Conservation (phyloP, 2,113 vertebrate species). For the cat (Felis catus) region DNA sequence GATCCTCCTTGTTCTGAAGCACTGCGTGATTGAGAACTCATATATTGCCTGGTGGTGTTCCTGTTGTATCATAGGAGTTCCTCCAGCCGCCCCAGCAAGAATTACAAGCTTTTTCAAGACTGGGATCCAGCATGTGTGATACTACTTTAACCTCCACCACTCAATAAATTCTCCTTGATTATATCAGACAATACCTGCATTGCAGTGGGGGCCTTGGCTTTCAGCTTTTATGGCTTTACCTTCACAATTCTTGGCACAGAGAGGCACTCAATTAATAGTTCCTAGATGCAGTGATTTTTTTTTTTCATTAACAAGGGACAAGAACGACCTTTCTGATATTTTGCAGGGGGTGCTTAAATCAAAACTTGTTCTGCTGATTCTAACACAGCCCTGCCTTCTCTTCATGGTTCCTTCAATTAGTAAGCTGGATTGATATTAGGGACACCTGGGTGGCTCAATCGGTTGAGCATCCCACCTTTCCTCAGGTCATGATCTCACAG, state of each 20-base stretch:
- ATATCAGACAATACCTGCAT: fast-evolving
- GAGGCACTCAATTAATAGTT: background rate
- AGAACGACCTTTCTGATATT: background rate
- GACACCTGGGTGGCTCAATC: no score
- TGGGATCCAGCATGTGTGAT: background rate
- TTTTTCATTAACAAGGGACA: background rate
- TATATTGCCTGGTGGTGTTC: no score
- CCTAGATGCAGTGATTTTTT: background rate
- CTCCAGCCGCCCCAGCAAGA: background rate
- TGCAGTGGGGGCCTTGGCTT: background rate
- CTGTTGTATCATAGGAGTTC: background rate
- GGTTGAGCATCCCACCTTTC: no score
- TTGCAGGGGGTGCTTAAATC: background rate
- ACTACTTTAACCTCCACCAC: background rate
- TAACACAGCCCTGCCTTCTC: background rate
- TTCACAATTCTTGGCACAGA: no score
- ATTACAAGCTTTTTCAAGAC: background rate
- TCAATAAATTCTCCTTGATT: background rate
- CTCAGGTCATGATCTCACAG: no score
- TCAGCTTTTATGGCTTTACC: background rate
- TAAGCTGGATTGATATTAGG: background rate
- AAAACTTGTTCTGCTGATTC: background rate
- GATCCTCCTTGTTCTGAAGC: background rate
- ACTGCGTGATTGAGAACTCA: fast-evolving
- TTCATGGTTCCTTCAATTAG: background rate